These are phyloP conservation scores for Clitarchus hookeri DNA, from an alignment of 2,888 invertebrate genomes.

Conservation along the genomic window DNA sequence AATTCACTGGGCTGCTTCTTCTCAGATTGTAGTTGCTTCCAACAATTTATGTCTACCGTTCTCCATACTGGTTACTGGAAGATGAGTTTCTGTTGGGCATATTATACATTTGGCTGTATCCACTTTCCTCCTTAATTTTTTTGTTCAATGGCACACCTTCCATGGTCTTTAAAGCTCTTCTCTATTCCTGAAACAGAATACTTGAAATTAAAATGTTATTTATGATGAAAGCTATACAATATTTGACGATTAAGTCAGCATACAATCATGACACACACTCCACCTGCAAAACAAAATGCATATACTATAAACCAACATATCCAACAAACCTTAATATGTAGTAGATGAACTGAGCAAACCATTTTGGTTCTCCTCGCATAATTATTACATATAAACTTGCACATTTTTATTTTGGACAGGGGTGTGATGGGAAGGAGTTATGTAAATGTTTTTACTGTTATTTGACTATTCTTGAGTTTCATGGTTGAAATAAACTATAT, in stretches of 20 bases:
- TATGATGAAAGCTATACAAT: too few species aligned
- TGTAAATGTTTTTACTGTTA: background rate
- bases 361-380: too few species aligned
- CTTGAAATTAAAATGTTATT: background rate
- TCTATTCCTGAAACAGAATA: constrained; percentile 12
- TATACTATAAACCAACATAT: background rate
- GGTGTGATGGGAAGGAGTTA: background rate
- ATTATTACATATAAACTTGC: too few species aligned
- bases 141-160: background rate
- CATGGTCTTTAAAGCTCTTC: background rate
- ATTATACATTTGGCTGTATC: background rate
- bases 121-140: background rate
- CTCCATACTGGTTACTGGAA: background rate
- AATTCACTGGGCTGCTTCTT: background rate
- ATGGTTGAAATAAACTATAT: background rate
- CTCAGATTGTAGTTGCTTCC: constrained; percentile 1
- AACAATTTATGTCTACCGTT: background rate
- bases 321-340: too few species aligned
- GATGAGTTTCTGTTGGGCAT: background rate
- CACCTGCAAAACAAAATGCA: background rate
- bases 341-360: too few species aligned
- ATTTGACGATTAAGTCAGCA: too few species aligned
- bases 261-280: too few species aligned
- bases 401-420: background rate
- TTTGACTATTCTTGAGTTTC: too few species aligned